Conservation (phyloP, 2,797 vertebrate species). For the Novumbra hubbsi region DNA sequence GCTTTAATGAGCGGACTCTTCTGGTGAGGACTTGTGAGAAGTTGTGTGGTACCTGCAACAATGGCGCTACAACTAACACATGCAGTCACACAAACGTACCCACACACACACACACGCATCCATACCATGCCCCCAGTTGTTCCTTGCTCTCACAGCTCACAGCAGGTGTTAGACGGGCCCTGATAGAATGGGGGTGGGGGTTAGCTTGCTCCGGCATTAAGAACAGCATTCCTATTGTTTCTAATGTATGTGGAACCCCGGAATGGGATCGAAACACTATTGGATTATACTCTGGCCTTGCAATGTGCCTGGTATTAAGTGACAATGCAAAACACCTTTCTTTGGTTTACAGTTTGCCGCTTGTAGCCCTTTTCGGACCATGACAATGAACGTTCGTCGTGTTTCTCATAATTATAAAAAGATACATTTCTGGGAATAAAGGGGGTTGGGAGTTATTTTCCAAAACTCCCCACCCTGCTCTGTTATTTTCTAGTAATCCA, state of each 20-base stretch:
- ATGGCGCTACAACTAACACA: no score
- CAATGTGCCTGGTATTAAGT: conserved; percentile 23
- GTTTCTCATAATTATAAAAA: conserved; percentile 7
- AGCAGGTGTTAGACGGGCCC: conserved; percentile 74
- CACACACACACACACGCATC: background rate
- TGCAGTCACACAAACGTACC: background rate
- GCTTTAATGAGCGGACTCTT: no score
- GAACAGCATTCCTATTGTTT: conserved; percentile 77
- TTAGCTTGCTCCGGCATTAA: conserved; percentile 40
- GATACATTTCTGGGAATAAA: conserved; percentile 9
- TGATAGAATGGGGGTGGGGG: conserved; percentile 27
- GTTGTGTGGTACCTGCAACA: no score
- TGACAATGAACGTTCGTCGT: background rate
- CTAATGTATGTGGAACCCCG: conserved; percentile 43
- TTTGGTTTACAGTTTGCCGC: conserved; percentile 13
- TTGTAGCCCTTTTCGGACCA: conserved; percentile 9
- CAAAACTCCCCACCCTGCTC: background rate
- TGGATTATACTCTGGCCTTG: conserved; percentile 44
- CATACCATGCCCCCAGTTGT: conserved; percentile 71
- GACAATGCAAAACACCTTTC: conserved; percentile 14
- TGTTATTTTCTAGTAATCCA: conserved; percentile 5
- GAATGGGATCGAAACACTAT: conserved; percentile 58
- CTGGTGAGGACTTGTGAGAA: no score
- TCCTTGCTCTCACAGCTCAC: conserved; percentile 63
- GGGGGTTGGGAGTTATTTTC: conserved; percentile 10